Evolutionary conservation across 37 sponge, comb jelly and placozoan species (phyloP).

Genomic region (Bolinopsis microptera): DNA sequence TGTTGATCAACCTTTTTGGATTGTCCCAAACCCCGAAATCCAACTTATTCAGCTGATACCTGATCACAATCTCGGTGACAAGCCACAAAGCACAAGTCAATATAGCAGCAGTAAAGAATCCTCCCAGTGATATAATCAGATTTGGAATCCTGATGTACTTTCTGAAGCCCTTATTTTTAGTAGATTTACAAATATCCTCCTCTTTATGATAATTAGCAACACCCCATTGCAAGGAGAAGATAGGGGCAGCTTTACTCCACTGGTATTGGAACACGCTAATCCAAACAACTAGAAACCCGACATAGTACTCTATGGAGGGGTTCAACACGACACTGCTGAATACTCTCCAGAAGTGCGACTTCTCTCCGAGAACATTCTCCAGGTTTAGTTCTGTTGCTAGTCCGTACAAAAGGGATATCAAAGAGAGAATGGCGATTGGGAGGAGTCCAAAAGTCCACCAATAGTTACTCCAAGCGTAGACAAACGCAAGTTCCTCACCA

Average conservation of each 20-base stretch:
- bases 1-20: background rate
- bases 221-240: conserved; percentile 24
- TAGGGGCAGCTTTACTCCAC: conserved; percentile 24
- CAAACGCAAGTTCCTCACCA: conserved; percentile 41
- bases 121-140: background rate
- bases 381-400: background rate
- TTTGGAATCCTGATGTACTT: conserved; percentile 25
- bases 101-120: conserved; percentile 3
- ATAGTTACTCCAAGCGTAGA: conserved; percentile 35
- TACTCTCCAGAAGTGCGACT: background rate
- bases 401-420: background rate
- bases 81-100: background rate
- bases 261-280: conserved; percentile 27
- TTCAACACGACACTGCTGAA: background rate
- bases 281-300: background rate
- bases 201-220: background rate
- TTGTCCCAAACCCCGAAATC: background rate
- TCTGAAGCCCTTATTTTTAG: background rate
- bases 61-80: conserved; percentile 22
- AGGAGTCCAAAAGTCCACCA: conserved; percentile 8
- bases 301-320: background rate
- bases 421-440: background rate
- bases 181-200: background rate
- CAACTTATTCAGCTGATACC: conserved; percentile 4
- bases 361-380: background rate